Conservation (phyloP, 64 coral and sea anemone species). For the Trachythela sp. region DNA sequence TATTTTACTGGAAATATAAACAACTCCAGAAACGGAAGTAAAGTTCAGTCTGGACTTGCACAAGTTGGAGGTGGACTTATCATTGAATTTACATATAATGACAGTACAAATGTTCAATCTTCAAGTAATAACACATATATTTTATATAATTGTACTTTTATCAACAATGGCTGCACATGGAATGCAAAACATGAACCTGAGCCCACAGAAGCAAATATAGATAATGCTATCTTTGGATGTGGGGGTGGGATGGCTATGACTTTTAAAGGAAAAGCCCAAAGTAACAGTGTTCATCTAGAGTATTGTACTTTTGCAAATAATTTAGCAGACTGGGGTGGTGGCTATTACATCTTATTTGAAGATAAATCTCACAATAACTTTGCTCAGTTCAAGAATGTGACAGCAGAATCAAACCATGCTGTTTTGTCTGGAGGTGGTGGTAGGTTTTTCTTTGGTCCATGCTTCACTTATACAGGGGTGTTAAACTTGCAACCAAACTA, state of each 20-base stretch:
- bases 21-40: background rate
- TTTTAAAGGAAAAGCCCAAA: background rate
- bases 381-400: background rate
- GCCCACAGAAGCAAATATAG: background rate
- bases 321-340: constrained; percentile 2
- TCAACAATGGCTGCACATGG: background rate
- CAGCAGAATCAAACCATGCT: background rate
- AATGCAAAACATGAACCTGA: background rate
- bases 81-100: background rate
- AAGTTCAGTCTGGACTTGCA: background rate
- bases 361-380: background rate
- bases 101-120: background rate
- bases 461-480: background rate
- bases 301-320: background rate
- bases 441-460: background rate
- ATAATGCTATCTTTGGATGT: background rate
- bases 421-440: background rate
- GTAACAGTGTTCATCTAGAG: background rate
- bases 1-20: background rate
- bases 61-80: background rate
- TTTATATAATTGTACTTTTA: background rate
- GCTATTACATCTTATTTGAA: background rate
- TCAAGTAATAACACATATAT: background rate
- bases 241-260: background rate
- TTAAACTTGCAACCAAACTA: background rate